phyloP scores from a whole-genome alignment of 2,113 vertebrate species.

The Hydropotes inermis region DNA sequence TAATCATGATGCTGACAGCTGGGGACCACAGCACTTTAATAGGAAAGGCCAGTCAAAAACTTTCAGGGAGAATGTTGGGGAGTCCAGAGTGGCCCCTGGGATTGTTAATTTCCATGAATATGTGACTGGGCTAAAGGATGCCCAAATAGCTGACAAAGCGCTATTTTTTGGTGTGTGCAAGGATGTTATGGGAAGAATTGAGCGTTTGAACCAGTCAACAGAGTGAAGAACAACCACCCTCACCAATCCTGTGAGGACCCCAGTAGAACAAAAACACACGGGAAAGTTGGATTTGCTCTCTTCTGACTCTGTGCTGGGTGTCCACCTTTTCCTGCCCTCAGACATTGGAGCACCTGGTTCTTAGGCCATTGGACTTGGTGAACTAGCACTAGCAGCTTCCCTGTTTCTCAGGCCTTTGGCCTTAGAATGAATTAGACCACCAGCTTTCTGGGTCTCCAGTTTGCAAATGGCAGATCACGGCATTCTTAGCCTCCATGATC shows the following conservation, averaged over 20 bases:
- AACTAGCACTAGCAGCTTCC: not conserved
- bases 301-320: not conserved
- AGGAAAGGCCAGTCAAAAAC: not conserved
- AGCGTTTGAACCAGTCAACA: not conserved
- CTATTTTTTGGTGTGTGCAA: not conserved
- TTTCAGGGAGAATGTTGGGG: not conserved
- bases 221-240: not conserved
- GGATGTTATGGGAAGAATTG: not conserved
- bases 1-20: too few species aligned
- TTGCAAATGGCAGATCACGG: not conserved
- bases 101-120: not conserved
- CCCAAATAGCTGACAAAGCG: not conserved
- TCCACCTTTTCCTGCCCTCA: not conserved
- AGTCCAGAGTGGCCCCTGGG: not conserved
- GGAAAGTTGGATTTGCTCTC: not conserved
- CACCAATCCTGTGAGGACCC: not conserved
- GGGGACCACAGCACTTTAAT: not conserved
- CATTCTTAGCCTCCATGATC: not conserved
- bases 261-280: not conserved
- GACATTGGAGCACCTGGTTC: not conserved
- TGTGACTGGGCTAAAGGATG: not conserved
- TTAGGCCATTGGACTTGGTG: not conserved
- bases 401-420: not conserved
- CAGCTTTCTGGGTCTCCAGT: not conserved
- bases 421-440: not conserved